phyloP scores from a whole-genome alignment of 2,797 vertebrate species.

The Sus cebifrons region DNA sequence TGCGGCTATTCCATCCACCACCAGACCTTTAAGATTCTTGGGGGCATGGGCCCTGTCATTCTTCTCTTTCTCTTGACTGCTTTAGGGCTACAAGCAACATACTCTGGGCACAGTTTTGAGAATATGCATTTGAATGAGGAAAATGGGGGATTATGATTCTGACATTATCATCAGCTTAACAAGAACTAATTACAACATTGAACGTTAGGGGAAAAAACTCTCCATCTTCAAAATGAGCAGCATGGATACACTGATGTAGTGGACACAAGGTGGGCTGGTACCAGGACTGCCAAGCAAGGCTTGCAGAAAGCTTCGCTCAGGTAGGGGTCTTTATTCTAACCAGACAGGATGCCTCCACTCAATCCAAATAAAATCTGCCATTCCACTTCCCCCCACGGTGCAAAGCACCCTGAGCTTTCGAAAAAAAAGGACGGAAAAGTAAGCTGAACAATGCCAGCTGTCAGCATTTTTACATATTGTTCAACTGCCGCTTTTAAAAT shows the following conservation, averaged over 20 bases:
- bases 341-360: slow-evolving; percentile 1
- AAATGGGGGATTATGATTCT: background rate
- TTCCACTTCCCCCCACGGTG: background rate
- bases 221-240: slow-evolving; percentile 6
- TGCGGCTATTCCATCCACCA: background rate
- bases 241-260: background rate
- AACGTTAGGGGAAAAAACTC: background rate
- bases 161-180: slow-evolving; percentile 3
- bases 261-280: slow-evolving; percentile 45
- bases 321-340: background rate
- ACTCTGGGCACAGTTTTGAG: background rate
- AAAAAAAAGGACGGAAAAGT: slow-evolving; percentile 72
- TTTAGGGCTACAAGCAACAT: background rate
- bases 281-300: background rate
- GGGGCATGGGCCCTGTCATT: background rate
- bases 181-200: slow-evolving; percentile 1
- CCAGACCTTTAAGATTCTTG: background rate
- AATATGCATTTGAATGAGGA: background rate
- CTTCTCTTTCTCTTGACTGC: background rate
- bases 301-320: background rate
- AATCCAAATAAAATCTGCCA: slow-evolving; percentile 71
- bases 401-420: slow-evolving; percentile 60
- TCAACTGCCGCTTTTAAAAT: slow-evolving; percentile 82
- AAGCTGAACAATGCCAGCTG: slow-evolving; percentile 68
- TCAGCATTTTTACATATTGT: slow-evolving; percentile 46